phyloP scores from a whole-genome alignment of 1,140 invertebrate species.

The Linepithema humile region DNA sequence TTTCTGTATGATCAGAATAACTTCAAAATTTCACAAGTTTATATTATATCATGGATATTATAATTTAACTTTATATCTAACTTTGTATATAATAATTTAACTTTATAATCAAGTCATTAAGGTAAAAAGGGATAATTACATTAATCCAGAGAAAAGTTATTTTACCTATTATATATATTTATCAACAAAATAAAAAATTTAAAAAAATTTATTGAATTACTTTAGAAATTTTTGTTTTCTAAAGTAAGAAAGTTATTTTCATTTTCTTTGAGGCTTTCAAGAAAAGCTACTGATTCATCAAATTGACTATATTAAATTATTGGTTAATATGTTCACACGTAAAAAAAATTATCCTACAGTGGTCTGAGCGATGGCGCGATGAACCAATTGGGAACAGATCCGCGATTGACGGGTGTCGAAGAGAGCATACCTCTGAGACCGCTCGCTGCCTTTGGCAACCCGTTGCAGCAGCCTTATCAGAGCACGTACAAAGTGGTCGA shows the following conservation, averaged over 20 bases:
- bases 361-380: constrained; percentile 79
- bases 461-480: constrained; percentile 84
- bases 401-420: constrained; percentile 83
- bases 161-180: background rate
- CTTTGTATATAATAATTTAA: too few species aligned
- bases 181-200: too few species aligned
- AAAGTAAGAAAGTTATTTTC: background rate
- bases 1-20: background rate
- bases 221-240: background rate
- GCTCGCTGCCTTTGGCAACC: constrained; percentile 89
- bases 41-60: background rate
- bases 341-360: constrained; percentile 60
- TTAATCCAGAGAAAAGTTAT: background rate
- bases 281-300: background rate
- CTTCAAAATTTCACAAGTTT: background rate
- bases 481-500: constrained; percentile 86
- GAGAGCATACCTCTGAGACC: constrained; percentile 92
- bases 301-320: background rate
- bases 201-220: background rate
- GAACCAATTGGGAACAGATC: constrained; percentile 79
- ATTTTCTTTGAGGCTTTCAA: background rate
- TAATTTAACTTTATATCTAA: background rate
- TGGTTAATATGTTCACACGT: background rate
- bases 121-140: too few species aligned
- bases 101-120: too few species aligned